Evolutionary conservation across 23 tunicate species (phyloP), one percentile per base, ranked within the genome.

Genomic region (Diplosoma virens): DNA sequence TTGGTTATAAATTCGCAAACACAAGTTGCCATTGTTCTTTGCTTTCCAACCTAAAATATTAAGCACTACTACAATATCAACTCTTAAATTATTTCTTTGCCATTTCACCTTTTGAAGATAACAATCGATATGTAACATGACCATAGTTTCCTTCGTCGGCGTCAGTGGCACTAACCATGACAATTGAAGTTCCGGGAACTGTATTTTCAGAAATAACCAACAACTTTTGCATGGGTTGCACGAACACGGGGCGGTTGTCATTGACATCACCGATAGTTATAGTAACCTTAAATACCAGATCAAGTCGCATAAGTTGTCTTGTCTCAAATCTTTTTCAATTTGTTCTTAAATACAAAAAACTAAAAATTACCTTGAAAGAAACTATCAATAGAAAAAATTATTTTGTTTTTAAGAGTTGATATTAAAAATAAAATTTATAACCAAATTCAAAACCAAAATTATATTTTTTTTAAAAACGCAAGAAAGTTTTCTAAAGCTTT

Each of bases 201-300:
- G 75, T 58, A 59, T 82, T 63, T 77, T 89, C 95, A 9, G 3
- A 52, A 11, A 82, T 67, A 33, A 32, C 30, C 34, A 82, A 30
- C 6, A 76, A 25, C 56, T 32, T 33, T 55, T 61, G 77, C 25
- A 52, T 27, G 32, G 95, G 84, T 73, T 72, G 78, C 27, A 45
- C 55, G 71, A 82, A 89, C 56, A 72, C 77, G 33, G 95, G 95
- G 3, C 36, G 30, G 74, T 84, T 82, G 76, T 89, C 95, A 80
- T 89, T 89, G 81, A 89, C 95, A 75, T 89, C 95, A 53, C 47
- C 22, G 18, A 89, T 71, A 24, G 59, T 64, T 58, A 89, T 37
- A 27, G 79, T 77, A 27, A 89, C 47, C 95, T 89, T 6, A 59
- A 27, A 20, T n/a, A n/a, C n/a, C n/a, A n/a, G n/a, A n/a, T n/a